Base-by-base conservation (phyloP, 2,113 vertebrate genomes). In the Colius striatus region DNA sequence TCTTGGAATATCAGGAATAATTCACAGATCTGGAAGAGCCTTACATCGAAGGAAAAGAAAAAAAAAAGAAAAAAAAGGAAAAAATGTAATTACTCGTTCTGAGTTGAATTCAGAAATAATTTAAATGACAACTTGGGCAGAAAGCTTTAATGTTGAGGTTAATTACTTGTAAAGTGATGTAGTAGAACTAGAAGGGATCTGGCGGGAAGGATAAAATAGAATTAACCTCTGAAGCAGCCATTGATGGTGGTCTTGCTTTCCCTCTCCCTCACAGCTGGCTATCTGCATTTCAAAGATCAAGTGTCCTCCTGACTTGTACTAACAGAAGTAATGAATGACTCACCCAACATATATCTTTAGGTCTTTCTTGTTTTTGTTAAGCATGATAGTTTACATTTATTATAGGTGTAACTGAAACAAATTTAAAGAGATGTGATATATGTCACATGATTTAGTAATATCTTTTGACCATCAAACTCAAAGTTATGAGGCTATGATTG, bases 21-120 rank as follows among this genome's bases (percentile, higher is more conserved):
- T 55, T 74, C 38, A 75, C 3, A 78, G 12, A 18, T 61, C 32
- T 85, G 53, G 11, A 65, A 85, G 11, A 79, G 5, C 5, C 6
- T 71, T 84, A 63, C 3, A 26, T 1, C 21, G 11, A 17, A 45
- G 3, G 1, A 8, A 14, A 12, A 18, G 53, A 45, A 36, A 43
- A 6, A 23, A 20, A 4, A 45, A 22, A 22, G 16, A 25, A 43
- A 10, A 15, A 14, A 5, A 29, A 6, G 15, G n/a, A 48, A 48
- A 13, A 10, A 21, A 36, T 10, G 8, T 0, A 51, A 48, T 22
- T 4, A 23, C 22, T 57, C 25, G 2, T 5, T 73, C 1, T 36
- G 16, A 72, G 10, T 3, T 45, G 25, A 93, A 82, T 75, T 83
- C 5, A 73, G 45, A 93, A 83, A 70, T 27, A 48, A 57, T 70